Base-by-base conservation (phyloP, 2,797 vertebrate genomes). In the Tragopan temminckii region DNA sequence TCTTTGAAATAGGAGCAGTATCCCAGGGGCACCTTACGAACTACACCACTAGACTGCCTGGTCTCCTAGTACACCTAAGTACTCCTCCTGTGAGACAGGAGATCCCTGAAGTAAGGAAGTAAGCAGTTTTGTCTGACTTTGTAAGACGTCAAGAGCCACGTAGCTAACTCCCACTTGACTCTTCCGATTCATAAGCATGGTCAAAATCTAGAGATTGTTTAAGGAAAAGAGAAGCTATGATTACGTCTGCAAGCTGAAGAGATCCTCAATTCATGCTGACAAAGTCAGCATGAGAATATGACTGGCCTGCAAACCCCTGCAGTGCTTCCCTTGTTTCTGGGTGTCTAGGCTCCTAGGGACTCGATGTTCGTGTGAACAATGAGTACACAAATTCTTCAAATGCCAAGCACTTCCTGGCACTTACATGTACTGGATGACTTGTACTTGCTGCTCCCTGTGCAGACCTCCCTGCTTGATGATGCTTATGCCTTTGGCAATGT, bases 351-450 rank as follows among this genome's bases (percentile, higher is more conserved):
- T 38, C 69, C 35, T 45, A 68, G 42, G 87, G 53, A 95, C 91
- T 93, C 2, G 0, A 48, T 66, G 85, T 89, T 89, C 69, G 23
- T 58, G 66, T 25, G 53, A 91, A 91, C 72, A 93, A 89, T 71
- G 48, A 68, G 29, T 55, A 67, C 42, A 83, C 77, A 78, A 92
- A 85, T 91, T 68, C 40, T 59, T 57, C 62, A 83, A 68, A 89
- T 75, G 66, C 64, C 72, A 64, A 29, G 36, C 18, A 66, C 50
- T 90, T 94, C 71, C 79, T 89, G 86, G 66, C 45, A 64, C 7
- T 78, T 50, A 1, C 24, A 17, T 0, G 19, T 77, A 31, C 58
- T 64, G 61, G 15, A 18, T 90, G 68, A 12, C 75, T 80, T 75
- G 87, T 75, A 50, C 79, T 91, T 0, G 0, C 61, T 50, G 25